These are phyloP conservation scores for Platycheirus rosarum DNA, from an alignment of 2,888 invertebrate genomes.

Conservation along the genomic window DNA sequence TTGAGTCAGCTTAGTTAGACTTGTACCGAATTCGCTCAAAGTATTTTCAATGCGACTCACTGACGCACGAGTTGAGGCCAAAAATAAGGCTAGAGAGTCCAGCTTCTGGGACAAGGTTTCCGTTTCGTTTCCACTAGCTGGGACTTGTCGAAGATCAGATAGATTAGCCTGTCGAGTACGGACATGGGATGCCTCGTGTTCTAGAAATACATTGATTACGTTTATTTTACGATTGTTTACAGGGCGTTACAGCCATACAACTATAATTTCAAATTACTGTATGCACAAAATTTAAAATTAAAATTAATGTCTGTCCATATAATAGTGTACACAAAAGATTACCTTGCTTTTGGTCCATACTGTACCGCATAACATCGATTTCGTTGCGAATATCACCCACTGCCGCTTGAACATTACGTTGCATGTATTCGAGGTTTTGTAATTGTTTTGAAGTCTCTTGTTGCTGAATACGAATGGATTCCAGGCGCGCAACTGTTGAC, in stretches of 20 bases:
- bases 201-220: slow-evolving; percentile 1
- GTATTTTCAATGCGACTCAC: slow-evolving; percentile 66
- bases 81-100: slow-evolving; percentile 78
- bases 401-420: slow-evolving; percentile 79
- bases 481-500: slow-evolving; percentile 81
- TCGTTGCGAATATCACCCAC: slow-evolving; percentile 82
- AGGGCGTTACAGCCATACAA: not conserved
- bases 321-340: too few species aligned
- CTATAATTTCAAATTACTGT: too few species aligned
- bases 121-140: slow-evolving; percentile 19
- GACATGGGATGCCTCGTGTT: slow-evolving; percentile 13
- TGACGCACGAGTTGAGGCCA: slow-evolving; percentile 77
- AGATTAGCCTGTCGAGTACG: slow-evolving; percentile 25
- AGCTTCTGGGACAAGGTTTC: slow-evolving; percentile 70
- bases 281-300: too few species aligned
- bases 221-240: not conserved
- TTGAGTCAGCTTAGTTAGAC: slow-evolving; percentile 76
- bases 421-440: slow-evolving; percentile 82
- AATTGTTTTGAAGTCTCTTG: slow-evolving; percentile 81
- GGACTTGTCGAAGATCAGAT: too few species aligned
- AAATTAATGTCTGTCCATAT: too few species aligned
- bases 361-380: slow-evolving; percentile 76
- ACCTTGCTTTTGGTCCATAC: slow-evolving; percentile 42
- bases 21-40: slow-evolving; percentile 69
- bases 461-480: slow-evolving; percentile 81